phyloP scores from a whole-genome alignment of 2,797 vertebrate species.

The Meriones psammophilus region DNA sequence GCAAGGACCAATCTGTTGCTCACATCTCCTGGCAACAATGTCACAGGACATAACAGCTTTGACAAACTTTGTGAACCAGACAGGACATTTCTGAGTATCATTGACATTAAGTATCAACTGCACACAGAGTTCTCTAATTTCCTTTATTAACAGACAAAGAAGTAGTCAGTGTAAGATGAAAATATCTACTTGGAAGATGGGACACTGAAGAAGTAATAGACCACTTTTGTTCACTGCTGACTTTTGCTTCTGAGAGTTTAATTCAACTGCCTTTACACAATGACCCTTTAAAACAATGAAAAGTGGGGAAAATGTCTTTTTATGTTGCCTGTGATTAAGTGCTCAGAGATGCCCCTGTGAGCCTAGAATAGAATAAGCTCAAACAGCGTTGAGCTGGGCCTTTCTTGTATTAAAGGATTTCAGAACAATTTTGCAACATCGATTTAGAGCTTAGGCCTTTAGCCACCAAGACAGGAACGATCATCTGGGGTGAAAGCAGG shows the following conservation, averaged over 20 bases:
- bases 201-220: slow-evolving; percentile 16
- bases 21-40: neutral
- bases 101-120: neutral
- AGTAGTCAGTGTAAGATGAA: neutral
- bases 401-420: slow-evolving; percentile 61
- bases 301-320: neutral
- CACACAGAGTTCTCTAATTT: slow-evolving; percentile 5
- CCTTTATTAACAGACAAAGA: slow-evolving; percentile 68
- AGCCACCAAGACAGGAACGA: neutral
- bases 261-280: slow-evolving; percentile 60
- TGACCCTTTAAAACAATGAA: slow-evolving; percentile 43
- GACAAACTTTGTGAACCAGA: neutral
- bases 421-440: slow-evolving; percentile 29
- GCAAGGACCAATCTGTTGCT: neutral
- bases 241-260: slow-evolving; percentile 30
- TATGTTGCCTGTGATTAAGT: slow-evolving; percentile 31
- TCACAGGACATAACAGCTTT: neutral
- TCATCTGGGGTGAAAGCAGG: neutral
- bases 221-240: neutral
- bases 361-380: neutral
- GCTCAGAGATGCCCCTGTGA: neutral
- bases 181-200: neutral
- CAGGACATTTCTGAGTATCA: neutral
- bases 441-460: slow-evolving; percentile 59
- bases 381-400: neutral